Conservation (phyloP, 2,888 invertebrate species). For the Cecidostiba fungosa region DNA sequence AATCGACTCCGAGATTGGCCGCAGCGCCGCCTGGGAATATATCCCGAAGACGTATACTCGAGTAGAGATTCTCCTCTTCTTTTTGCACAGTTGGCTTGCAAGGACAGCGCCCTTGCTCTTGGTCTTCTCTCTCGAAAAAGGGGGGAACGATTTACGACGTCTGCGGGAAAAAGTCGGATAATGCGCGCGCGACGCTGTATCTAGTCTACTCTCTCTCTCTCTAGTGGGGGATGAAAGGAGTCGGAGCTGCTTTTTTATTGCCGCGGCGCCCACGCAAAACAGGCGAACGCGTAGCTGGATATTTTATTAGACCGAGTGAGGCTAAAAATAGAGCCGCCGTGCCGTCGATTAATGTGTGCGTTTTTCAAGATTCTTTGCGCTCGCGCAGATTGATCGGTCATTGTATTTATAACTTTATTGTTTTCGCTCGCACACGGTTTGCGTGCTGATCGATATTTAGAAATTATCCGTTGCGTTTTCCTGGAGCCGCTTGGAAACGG, state of each 20-base stretch:
- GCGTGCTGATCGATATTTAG: background rate
- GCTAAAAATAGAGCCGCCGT: constrained; percentile 8
- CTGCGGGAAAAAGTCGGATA: constrained; percentile 37
- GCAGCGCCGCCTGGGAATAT: background rate
- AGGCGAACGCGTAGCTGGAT: constrained; percentile 7
- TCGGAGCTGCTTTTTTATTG: background rate
- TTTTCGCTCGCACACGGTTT: background rate
- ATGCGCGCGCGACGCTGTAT: background rate
- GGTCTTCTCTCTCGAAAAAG: background rate
- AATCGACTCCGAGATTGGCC: background rate
- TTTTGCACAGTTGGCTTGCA: background rate
- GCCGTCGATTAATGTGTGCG: constrained; percentile 3
- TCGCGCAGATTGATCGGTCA: background rate
- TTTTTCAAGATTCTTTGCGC: background rate
- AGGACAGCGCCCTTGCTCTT: constrained; percentile 56
- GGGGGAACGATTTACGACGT: constrained; percentile 51
- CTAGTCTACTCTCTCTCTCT: background rate
- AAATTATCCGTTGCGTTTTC: background rate
- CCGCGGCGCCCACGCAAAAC: constrained; percentile 28
- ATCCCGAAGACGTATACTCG: constrained; percentile 20
- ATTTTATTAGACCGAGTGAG: background rate
- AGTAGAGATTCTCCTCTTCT: background rate
- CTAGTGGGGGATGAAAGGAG: constrained; percentile 16
- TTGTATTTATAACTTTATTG: background rate
- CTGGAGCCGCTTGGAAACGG: background rate